Conservation (phyloP, 2,797 vertebrate species). For the Triplophysa bombifrons region DNA sequence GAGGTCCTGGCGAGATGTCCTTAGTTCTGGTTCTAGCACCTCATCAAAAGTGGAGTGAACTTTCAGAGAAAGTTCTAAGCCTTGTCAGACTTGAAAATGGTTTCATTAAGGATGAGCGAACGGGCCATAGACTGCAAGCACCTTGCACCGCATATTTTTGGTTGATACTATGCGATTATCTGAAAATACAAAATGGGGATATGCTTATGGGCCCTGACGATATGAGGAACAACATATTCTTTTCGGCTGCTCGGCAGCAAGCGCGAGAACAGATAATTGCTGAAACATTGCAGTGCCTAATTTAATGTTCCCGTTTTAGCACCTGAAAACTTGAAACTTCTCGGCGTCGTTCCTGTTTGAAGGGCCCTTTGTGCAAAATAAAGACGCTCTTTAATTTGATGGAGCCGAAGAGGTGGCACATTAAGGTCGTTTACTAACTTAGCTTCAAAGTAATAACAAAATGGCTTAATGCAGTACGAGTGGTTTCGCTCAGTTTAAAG, state of each 20-base stretch:
- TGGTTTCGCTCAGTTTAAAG: slow-evolving; percentile 41
- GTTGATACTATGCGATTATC: slow-evolving; percentile 27
- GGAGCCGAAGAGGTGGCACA: slow-evolving; percentile 44
- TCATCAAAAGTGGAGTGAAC: slow-evolving; percentile 56
- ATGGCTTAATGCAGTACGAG: slow-evolving; percentile 45
- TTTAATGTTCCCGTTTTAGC: slow-evolving; percentile 49
- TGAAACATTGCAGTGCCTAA: slow-evolving; percentile 37
- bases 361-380: slow-evolving; percentile 47
- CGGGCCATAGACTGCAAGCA: slow-evolving; percentile 7
- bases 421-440: slow-evolving; percentile 49
- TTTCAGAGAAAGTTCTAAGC: slow-evolving; percentile 44
- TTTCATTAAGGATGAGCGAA: slow-evolving; percentile 35
- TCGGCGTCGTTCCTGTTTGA: slow-evolving; percentile 16
- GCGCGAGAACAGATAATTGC: slow-evolving; percentile 46
- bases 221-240: slow-evolving; percentile 35
- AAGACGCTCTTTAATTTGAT: slow-evolving; percentile 46
- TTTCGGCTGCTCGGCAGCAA: slow-evolving; percentile 35
- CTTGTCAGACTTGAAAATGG: not conserved
- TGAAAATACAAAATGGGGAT: slow-evolving; percentile 35
- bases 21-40: slow-evolving; percentile 26
- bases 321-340: slow-evolving; percentile 21
- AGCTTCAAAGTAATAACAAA: slow-evolving; percentile 39
- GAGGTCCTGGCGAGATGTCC: slow-evolving; percentile 27
- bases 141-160: slow-evolving; percentile 17
- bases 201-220: slow-evolving; percentile 25